Percentiles rank a stretch among this genome's conserved stretches.
These are phyloP conservation scores for Pteria penguin DNA, from an alignment of 2,888 invertebrate genomes.

Conservation along the genomic window DNA sequence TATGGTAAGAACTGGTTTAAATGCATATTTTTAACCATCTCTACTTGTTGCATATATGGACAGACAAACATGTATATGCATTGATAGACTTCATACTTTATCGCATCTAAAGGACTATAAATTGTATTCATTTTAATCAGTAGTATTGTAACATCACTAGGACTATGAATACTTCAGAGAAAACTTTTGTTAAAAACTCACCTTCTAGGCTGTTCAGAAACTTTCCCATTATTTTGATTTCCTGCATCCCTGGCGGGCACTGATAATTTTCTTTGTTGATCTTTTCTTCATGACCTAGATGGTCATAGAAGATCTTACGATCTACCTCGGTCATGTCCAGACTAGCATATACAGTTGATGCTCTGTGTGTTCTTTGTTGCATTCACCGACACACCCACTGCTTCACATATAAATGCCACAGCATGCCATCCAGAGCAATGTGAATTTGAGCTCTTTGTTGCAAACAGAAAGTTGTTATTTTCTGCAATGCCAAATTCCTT, in stretches of 20 bases:
- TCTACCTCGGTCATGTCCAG: slow-evolving; percentile 44
- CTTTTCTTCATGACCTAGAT: slow-evolving; percentile 44
- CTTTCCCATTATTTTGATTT: slow-evolving; percentile 46
- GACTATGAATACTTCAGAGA: too few relatives aligned
- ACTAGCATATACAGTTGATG: slow-evolving; percentile 47
- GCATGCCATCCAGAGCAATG: slow-evolving; percentile 52
- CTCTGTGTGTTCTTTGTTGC: slow-evolving; percentile 46
- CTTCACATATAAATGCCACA: slow-evolving; percentile 38
- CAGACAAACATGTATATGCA: too few relatives aligned
- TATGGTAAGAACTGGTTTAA: too few relatives aligned
- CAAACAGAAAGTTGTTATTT: slow-evolving; percentile 46
- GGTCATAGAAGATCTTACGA: slow-evolving; percentile 41
- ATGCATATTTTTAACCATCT: too few relatives aligned
- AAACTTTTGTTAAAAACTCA: too few relatives aligned
- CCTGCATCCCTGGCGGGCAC: slow-evolving; percentile 46
- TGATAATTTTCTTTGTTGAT: slow-evolving; percentile 55
- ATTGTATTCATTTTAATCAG: too few relatives aligned
- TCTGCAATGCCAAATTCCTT: slow-evolving; percentile 30
- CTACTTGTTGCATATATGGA: too few relatives aligned
- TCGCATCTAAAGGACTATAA: too few relatives aligned
- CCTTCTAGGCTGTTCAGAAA: slow-evolving; percentile 39
- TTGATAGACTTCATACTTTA: too few relatives aligned
- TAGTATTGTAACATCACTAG: too few relatives aligned
- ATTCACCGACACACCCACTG: slow-evolving; percentile 37
- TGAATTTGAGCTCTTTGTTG: slow-evolving; percentile 28